Evolutionary conservation across 2,797 vertebrate genomes (phyloP), one percentile per base, ranked within the genome.

Genomic region (Phylloscopus collybita): DNA sequence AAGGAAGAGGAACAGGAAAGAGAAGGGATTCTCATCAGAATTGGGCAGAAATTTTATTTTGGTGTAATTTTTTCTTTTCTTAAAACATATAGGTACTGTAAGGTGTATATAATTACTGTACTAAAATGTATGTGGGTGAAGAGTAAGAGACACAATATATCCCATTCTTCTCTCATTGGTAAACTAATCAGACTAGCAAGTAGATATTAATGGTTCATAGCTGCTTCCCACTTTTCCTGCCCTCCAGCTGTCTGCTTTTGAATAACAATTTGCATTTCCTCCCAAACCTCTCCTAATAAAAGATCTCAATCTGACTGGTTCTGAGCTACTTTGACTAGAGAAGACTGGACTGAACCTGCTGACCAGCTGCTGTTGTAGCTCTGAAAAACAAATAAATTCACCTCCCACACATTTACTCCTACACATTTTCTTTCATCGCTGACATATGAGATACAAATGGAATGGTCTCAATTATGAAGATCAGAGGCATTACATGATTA

Each of bases 191-290:
- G 59, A 76, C 42, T 42, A 49, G 80, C 54, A 42, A 90, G 66
- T 79, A 38, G 34, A 4, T 54, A 32, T 50, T 72, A 73, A 64
- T 45, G 8, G 23, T 40, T 87, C 10, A 2, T 56, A n/a, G 11
- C 62, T 90, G 38, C 26, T 93, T 27, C 59, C 32, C 67, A 47
- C 34, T 84, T 86, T 81, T 88, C 51, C 76, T 93, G 78, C 80
- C 45, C 45, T 95, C 83, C 95, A 93, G 91, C 93, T 93, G 95
- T 84, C 85, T 66, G 47, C 18, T 79, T 95, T 83, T 83, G 54
- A 88, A 73, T 80, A 81, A 75, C 79, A 73, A 92, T 95, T 92
- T 92, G 73, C 60, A 80, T 86, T 93, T 84, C 74, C 64, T 92
- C 25, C 22, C 45, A 70, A 53, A 56, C 42, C 4, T 57, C 65